These are phyloP conservation scores for Anomalospiza imberbis DNA, from an alignment of 2,797 vertebrate genomes.

Conservation along the genomic window DNA sequence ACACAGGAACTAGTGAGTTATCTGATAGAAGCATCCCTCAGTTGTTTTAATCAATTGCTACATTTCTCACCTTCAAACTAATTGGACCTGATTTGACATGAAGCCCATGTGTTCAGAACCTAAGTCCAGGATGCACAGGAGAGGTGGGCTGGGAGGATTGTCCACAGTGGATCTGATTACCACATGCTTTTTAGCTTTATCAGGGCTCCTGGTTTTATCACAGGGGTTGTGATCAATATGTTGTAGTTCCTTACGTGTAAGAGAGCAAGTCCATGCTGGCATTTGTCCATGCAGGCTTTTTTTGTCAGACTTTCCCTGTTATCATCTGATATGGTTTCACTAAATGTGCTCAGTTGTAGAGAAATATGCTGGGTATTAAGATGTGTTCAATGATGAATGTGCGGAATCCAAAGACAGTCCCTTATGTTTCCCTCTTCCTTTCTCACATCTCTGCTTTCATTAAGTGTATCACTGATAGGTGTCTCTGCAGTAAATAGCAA, in stretches of 20 bases:
- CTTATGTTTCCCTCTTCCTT: neutral
- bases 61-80: neutral
- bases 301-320: neutral
- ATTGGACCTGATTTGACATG: neutral
- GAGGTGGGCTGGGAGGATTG: neutral
- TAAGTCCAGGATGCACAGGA: neutral
- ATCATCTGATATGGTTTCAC: neutral
- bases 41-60: neutral
- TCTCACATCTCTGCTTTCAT: neutral
- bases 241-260: accelerated
- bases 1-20: neutral
- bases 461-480: neutral
- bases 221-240: accelerated
- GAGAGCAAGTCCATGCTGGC: neutral
- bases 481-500: neutral
- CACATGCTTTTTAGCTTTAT: neutral
- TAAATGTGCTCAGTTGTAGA: neutral
- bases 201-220: neutral
- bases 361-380: neutral
- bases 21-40: neutral
- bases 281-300: neutral
- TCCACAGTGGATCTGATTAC: neutral
- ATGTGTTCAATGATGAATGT: neutral
- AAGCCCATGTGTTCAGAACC: neutral
- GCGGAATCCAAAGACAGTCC: neutral